Base-by-base conservation (phyloP, 2,797 vertebrate species). In the Erpetoichthys calabaricus region DNA sequence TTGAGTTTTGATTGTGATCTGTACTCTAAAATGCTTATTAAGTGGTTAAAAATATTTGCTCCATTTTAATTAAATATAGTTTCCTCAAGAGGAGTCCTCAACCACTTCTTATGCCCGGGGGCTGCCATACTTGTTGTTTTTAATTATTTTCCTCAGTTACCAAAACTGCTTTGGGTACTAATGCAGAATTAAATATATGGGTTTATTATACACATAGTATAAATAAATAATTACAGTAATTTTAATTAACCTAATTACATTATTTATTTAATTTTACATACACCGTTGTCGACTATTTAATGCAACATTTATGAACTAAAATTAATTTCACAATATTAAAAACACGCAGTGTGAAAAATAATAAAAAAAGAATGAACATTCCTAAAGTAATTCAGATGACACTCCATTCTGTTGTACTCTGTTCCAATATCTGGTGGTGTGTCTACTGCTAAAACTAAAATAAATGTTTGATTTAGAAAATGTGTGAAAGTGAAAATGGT, bases 61-160 rank as follows among this genome's bases (percentile, higher is more conserved):
- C 79, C 79, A 80, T 84, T 91, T 91, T 89, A 93, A 94, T 92
- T 91, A 91, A 87, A 84, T 76, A 82, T 85, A 85, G 81, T 80
- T 86, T 77, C 86, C 85, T 83, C 86, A 79, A 70, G 84, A 80
- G 77, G 77, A 81, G 78, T 67, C 71, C 69, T 73, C 64, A 75
- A 79, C 76, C 80, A 73, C 72, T 78, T 65, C 68, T 74, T 44
- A 63, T 80, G 84, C 88, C 89, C 86, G 83, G 79, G 82, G 87
- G 86, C 84, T 78, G 78, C 77, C 70, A 60, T 86, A 80, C 78
- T 78, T 80, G 80, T 84, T 85, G 78, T 79, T 86, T 89, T 84
- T 91, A 91, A 92, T 94, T 91, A 92, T 89, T 85, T 89, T 87
- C 78, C 81, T 70, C 76, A 78, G 76, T 84, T 84, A 84, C 79